Evolutionary conservation across 1,140 invertebrate species (phyloP).

Genomic region (Eciton burchellii): DNA sequence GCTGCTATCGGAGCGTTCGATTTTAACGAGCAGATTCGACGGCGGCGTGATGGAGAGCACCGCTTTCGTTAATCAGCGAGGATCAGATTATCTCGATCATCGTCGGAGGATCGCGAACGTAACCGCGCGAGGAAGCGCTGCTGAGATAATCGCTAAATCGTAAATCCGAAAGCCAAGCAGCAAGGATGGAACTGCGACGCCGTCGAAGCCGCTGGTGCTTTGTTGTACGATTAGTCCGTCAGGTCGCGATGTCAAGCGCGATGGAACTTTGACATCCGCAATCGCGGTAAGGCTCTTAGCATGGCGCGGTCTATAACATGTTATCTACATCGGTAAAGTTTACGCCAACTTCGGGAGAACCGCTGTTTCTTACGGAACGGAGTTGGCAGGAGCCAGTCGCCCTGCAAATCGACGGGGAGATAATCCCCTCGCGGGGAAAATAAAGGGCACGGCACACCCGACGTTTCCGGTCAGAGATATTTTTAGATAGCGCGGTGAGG

Average conservation of each 20-base stretch:
- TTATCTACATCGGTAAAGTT: slow-evolving; percentile 35
- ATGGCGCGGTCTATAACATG: not conserved
- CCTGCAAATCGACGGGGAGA: not conserved
- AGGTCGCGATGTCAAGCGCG: not conserved
- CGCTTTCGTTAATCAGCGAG: slow-evolving; percentile 27
- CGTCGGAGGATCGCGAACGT: not conserved
- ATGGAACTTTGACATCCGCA: slow-evolving; percentile 30
- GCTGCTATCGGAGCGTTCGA: not conserved
- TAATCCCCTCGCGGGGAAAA: not conserved
- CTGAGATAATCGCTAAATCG: not conserved
- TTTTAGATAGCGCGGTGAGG: slow-evolving; percentile 20
- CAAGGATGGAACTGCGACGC: too few species aligned
- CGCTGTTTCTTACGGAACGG: not conserved
- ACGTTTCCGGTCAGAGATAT: not conserved
- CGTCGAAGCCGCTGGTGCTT: not conserved
- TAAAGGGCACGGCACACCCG: not conserved
- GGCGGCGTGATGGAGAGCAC: not conserved
- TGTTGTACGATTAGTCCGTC: slow-evolving; percentile 1
- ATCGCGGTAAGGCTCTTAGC: not conserved
- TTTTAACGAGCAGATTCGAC: slow-evolving; percentile 32
- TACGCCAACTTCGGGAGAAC: not conserved
- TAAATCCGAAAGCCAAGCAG: not conserved
- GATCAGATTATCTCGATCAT: not conserved
- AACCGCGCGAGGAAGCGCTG: not conserved
- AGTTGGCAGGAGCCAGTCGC: not conserved